phyloP scores from a whole-genome alignment of 1,140 invertebrate species.

The Drosophila rhopaloa region DNA sequence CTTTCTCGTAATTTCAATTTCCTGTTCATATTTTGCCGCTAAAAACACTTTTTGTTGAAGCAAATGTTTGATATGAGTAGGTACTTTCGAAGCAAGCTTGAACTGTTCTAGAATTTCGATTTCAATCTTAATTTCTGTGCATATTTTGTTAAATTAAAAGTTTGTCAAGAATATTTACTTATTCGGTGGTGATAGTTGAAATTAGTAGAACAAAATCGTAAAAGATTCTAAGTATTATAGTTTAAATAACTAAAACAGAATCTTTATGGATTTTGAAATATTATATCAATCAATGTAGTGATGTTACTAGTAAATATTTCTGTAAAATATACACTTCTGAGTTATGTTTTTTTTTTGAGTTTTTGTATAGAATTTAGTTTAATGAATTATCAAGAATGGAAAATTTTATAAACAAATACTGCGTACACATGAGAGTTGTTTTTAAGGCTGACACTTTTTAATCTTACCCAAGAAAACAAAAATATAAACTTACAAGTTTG shows the following conservation, averaged over 20 bases:
- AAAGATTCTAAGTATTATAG: constrained; percentile 3
- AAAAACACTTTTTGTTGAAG: too few species aligned
- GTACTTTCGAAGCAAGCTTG: too few species aligned
- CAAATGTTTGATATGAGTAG: too few species aligned
- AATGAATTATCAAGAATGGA: not conserved
- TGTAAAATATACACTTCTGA: not conserved
- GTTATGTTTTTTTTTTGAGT: not conserved
- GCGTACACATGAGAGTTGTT: too few species aligned
- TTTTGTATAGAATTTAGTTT: not conserved
- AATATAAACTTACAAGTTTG: too few species aligned
- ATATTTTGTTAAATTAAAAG: not conserved
- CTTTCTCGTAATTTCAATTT: too few species aligned
- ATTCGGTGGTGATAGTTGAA: not conserved
- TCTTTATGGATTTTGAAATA: not conserved
- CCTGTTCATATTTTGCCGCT: too few species aligned
- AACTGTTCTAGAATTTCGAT: too few species aligned
- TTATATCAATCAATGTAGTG: not conserved
- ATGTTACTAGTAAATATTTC: not conserved
- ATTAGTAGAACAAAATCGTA: not conserved
- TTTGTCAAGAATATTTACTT: not conserved
- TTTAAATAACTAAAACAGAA: constrained; percentile 2
- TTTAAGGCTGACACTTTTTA: too few species aligned
- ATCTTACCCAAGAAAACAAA: too few species aligned
- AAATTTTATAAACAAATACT: too few species aligned
- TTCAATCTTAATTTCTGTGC: too few species aligned